Conservation (phyloP, 2,888 invertebrate genomes). For the Aphidius colemani region DNA sequence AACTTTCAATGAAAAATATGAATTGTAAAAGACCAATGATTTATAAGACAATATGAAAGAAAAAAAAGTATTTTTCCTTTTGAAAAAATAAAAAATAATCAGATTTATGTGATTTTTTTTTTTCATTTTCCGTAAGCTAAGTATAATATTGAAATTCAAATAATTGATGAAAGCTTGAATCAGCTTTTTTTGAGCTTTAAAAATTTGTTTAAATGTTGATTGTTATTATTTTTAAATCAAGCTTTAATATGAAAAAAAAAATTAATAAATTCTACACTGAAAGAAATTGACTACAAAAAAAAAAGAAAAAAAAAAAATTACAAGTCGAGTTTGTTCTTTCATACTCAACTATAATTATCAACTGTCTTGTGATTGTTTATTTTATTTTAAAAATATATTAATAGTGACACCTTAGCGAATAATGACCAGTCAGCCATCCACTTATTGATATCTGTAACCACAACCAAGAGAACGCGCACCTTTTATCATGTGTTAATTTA, state of each 20-base stretch:
- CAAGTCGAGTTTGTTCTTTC: slow-evolving; percentile 6
- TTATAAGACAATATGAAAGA: neutral
- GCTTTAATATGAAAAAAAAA: neutral
- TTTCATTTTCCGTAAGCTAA: neutral
- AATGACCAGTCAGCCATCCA: slow-evolving; percentile 94
- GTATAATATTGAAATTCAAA: too few species aligned
- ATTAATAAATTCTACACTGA: slow-evolving; percentile 1
- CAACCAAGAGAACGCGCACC: slow-evolving; percentile 55
- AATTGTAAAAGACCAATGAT: neutral
- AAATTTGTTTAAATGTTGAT: neutral
- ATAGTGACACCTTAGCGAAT: slow-evolving; percentile 88
- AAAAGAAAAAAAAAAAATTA: neutral
- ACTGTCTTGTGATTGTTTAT: neutral
- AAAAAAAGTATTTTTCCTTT: neutral
- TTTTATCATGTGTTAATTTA: slow-evolving; percentile 42
- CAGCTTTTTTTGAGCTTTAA: neutral
- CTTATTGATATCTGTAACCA: slow-evolving; percentile 82
- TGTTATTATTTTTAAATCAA: neutral
- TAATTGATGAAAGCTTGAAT: too few species aligned
- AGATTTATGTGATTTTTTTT: slow-evolving; percentile 19
- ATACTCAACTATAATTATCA: slow-evolving; percentile 13
- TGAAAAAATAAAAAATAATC: neutral
- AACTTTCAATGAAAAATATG: neutral
- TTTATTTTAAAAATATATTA: slow-evolving; percentile 11
- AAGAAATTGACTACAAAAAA: neutral